Base-by-base conservation (phyloP, 2,113 vertebrate genomes). In the Alaudala cheleensis region DNA sequence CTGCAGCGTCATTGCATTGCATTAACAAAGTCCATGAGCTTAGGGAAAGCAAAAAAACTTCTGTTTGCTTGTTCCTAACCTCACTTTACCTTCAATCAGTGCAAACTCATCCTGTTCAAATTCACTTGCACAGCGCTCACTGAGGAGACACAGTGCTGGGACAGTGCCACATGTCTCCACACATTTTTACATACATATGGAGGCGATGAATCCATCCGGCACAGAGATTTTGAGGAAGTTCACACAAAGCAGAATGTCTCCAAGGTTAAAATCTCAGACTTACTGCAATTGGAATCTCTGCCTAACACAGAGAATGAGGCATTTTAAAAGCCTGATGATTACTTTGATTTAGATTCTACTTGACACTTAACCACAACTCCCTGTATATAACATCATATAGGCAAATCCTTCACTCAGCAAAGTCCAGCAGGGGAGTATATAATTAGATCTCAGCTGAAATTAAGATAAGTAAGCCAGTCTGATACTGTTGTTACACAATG, bases 361-460 rank as follows among this genome's bases (percentile, higher is more conserved):
- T 86, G 86, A 89, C 77, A 49, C 44, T 70, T 73, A 88, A 78
- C 39, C 19, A 74, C 60, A 93, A 57, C n/a, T 83, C 39, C 40
- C 34, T 56, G 49, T 71, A 81, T 50, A 22, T 45, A 88, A 54
- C 31, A 64, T 47, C 44, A 49, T 39, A 66, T 14, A 64, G 74
- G 57, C 22, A 86, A 93, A 95, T 88, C 83, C 33, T 81, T 83
- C 70, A 74, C 40, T 96, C 61, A 93, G 54, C 15, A 9, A 84
- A 86, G 73, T 88, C 58, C 81, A 84, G 33, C 51, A 86, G 44
- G 37, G 77, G 17, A 88, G 40, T 47, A 61, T 31, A 37, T 51
- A 88, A 90, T 62, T 60, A 81, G 47, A 92, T 65, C 40, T 90
- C 47, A 91, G 33, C 44, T 84, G 53, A 88, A 93, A 93, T 79